A percentile compares a stretch with the other conserved stretches of the same genome.
These are phyloP conservation scores for Catharus bicknelli DNA, from an alignment of 2,113 vertebrate genomes.

Conservation along the genomic window DNA sequence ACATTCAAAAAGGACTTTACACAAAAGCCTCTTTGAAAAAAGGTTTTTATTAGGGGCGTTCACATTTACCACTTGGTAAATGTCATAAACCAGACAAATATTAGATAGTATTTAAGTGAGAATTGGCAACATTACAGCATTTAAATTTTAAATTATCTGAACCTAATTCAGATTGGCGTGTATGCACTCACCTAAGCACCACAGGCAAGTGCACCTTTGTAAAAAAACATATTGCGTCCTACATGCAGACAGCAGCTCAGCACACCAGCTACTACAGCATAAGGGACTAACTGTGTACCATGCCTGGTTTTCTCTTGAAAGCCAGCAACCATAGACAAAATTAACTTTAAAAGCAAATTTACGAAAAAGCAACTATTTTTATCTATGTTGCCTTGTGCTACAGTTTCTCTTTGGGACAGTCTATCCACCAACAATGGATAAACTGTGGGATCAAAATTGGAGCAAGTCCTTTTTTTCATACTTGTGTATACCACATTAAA, in stretches of 20 bases:
- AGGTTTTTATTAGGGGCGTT: not conserved
- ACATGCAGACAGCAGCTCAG: not conserved
- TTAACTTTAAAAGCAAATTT: not conserved
- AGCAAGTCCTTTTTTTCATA: not conserved
- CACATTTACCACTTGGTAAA: not conserved
- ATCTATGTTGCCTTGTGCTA: not conserved
- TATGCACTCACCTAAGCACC: not conserved
- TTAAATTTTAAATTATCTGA: not conserved
- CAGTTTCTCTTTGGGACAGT: not conserved
- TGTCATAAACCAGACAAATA: not conserved
- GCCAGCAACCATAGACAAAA: not conserved
- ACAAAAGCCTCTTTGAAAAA: not conserved
- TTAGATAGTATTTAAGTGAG: not conserved
- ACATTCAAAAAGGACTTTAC: not conserved
- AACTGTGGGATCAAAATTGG: not conserved
- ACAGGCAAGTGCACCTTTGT: not conserved
- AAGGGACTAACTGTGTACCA: not conserved
- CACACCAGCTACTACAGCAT: accelerated
- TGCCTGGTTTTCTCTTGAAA: not conserved
- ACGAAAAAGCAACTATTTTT: not conserved
- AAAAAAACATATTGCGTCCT: not conserved
- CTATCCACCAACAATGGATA: not conserved
- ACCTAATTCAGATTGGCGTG: not conserved
- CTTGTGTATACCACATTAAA: not conserved
- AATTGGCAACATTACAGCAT: not conserved